Base-by-base conservation (phyloP, 1,140 invertebrate genomes). In the Radopholus similis region DNA sequence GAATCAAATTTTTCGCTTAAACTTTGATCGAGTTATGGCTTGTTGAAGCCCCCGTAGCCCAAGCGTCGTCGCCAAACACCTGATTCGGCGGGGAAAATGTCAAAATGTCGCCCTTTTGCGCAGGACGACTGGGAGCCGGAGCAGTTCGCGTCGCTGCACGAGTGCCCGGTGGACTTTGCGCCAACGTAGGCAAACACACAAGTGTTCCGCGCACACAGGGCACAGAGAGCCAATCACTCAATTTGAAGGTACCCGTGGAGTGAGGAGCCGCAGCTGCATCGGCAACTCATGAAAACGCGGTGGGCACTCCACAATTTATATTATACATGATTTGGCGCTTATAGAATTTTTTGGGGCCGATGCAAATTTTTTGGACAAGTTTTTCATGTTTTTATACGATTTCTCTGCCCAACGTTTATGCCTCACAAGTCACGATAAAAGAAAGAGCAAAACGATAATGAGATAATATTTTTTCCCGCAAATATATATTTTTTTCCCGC, bases 21-120 rank as follows among this genome's bases (percentile, higher is more conserved):
- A n/a, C n/a, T n/a, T n/a, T n/a, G n/a, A n/a, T n/a, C n/a, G n/a
- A n/a, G n/a, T n/a, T n/a, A n/a, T n/a, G n/a, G n/a, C n/a, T n/a
- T n/a, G n/a, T n/a, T n/a, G n/a, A n/a, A n/a, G n/a, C n/a, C n/a
- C n/a, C n/a, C n/a, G n/a, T n/a, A n/a, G n/a, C n/a, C n/a, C n/a
- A n/a, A n/a, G n/a, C n/a, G n/a, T n/a, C n/a, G n/a, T n/a, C n/a
- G n/a, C n/a, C n/a, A n/a, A n/a, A n/a, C n/a, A n/a, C n/a, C n/a
- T n/a, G n/a, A n/a, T n/a, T n/a, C n/a, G n/a, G n/a, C n/a, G n/a
- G n/a, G n/a, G n/a, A n/a, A n/a, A n/a, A n/a, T n/a, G n/a, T n/a
- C n/a, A n/a, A n/a, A n/a, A n/a, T n/a, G n/a, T 82, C 82, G 70
- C 80, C 77, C 72, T 83, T 82, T 76, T 81, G 32, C 15, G 13